Conservation (phyloP, 2,797 vertebrate genomes). For the Bovichtus diacanthus region DNA sequence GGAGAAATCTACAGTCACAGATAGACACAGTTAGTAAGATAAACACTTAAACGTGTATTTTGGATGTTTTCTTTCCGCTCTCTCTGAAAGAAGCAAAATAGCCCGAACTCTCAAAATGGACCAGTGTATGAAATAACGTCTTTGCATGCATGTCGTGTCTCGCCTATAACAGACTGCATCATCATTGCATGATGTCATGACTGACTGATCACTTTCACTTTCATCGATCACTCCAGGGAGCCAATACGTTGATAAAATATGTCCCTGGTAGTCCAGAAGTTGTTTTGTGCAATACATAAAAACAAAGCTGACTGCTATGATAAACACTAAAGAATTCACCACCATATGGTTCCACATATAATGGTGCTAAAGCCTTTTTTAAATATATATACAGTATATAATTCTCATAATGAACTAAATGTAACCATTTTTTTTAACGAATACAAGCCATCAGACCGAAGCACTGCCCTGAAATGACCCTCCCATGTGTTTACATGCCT, state of each 20-base stretch:
- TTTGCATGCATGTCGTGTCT: too few species aligned
- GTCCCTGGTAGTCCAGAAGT: neutral
- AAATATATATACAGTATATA: neutral
- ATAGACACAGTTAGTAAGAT: too few species aligned
- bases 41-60: too few species aligned
- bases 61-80: too few species aligned
- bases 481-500: conserved; percentile 33
- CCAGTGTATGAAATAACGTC: too few species aligned
- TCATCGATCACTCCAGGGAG: neutral
- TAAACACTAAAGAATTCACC: neutral
- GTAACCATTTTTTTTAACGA: neutral
- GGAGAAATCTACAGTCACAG: too few species aligned
- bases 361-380: neutral
- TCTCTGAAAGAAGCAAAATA: too few species aligned
- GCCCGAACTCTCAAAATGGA: too few species aligned
- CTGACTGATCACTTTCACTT: conserved; percentile 41
- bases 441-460: neutral
- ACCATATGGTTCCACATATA: neutral
- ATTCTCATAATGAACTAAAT: neutral
- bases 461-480: neutral
- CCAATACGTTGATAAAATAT: too few species aligned
- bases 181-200: conserved; percentile 53
- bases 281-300: neutral
- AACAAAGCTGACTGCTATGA: neutral
- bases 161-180: conserved; percentile 28